Evolutionary conservation across 2,888 invertebrate genomes (phyloP), one percentile per base, ranked within the genome.

Genomic region (Glomeris marginata): DNA sequence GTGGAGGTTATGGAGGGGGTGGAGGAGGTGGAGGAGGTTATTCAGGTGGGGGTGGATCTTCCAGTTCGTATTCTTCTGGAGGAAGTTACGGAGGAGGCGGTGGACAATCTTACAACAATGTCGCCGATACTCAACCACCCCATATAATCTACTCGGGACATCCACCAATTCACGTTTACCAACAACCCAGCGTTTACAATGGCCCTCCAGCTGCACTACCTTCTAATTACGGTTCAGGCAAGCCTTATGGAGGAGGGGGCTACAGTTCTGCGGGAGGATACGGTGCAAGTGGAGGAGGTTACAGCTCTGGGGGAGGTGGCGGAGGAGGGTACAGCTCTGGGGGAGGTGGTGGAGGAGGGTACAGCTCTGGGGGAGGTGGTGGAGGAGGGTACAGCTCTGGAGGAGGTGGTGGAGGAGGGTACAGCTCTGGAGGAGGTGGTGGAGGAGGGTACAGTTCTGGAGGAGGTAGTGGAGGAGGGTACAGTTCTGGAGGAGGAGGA

Each of bases 141-240:
- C 63, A 64, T 45, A 62, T 64, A 15, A 60, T 64, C 42, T 65
- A 65, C 51, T 58, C 62, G 44, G 65, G 64, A 15, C 64, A 62
- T 51, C 63, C 64, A 15, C 64, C 64, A 15, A 64, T 65, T 45
- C 65, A 65, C 48, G 60, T 65, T 11, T 65, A 64, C 55, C 61
- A 62, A 38, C 63, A 64, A 49, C 62, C 62, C 6, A 57, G 48
- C 28, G 50, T 52, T 15, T 50, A 52, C 33, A 45, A 35, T 36
- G 45, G 52, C 6, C 53, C 54, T 28, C 41, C 46, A 16, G 34
- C 49, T 33, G 54, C 49, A 50, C 49, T 47, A 34, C 44, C 44
- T 45, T 49, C 50, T 18, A 50, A 54, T n/a, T 55, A 55, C 15
- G 52, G 54, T 10, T 47, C 55, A 1, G 54, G 55, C 2, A 54